Percentiles rank a stretch among this genome's conserved stretches.
Conservation (phyloP, 2,113 vertebrate genomes). For the Engystomops pustulosus region DNA sequence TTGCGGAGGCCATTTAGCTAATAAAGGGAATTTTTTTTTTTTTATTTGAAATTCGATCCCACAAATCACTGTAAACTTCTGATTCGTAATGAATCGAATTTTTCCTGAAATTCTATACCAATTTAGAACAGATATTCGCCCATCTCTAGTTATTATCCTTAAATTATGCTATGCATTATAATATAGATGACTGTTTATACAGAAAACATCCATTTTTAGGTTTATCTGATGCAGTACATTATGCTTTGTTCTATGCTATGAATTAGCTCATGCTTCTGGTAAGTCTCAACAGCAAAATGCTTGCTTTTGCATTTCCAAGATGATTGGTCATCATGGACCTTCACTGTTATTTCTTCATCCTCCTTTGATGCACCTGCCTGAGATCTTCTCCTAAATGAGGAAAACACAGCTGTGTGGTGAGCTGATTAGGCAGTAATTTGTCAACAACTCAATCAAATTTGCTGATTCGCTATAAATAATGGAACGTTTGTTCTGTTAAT, state of each 20-base stretch:
- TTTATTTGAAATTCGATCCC: too few relatives aligned
- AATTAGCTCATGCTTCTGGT: not conserved
- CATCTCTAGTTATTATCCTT: too few relatives aligned
- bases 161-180: too few relatives aligned
- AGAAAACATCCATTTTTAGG: not conserved
- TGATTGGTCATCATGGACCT: constrained; percentile 55
- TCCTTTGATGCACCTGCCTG: constrained; percentile 10
- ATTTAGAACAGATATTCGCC: too few relatives aligned
- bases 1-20: too few relatives aligned
- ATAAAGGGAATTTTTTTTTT: too few relatives aligned
- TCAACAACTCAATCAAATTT: constrained; percentile 54
- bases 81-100: too few relatives aligned
- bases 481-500: constrained; percentile 36
- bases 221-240: not conserved
- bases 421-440: constrained; percentile 49
- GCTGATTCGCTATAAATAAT: constrained; percentile 44
- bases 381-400: constrained; percentile 44
- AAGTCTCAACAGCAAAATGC: not conserved
- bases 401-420: constrained; percentile 35
- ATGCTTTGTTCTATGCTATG: not conserved
- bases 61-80: too few relatives aligned
- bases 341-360: not conserved
- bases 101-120: too few relatives aligned
- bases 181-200: too few relatives aligned
- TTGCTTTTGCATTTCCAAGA: constrained; percentile 51